phyloP scores from a whole-genome alignment of 2,113 vertebrate genomes.

The Chitala chitala region DNA sequence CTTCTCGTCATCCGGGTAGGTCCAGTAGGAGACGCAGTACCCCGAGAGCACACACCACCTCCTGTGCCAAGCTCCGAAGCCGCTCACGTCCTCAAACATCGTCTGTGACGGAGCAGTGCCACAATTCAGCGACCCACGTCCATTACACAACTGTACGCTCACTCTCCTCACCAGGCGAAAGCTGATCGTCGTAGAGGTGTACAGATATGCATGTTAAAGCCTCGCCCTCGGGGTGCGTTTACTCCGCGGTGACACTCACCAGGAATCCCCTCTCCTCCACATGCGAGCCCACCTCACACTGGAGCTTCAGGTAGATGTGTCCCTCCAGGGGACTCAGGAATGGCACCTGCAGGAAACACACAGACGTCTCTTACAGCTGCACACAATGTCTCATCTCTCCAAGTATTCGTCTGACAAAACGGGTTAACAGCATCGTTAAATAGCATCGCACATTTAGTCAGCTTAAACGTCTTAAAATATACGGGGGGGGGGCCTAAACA shows the following conservation, averaged over 20 bases:
- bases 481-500: no score
- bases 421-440: no score
- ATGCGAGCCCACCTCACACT: conserved; percentile 82
- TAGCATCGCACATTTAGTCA: no score
- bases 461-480: no score
- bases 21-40: conserved; percentile 95
- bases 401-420: no score
- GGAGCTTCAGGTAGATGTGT: conserved; percentile 82
- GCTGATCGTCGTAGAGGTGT: no score
- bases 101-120: conserved; percentile 60
- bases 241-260: conserved; percentile 62
- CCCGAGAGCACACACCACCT: conserved; percentile 91
- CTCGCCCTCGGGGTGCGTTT: not conserved
- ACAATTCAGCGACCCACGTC: not conserved
- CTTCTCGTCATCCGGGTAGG: conserved; percentile 91
- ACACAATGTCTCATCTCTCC: no score
- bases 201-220: no score
- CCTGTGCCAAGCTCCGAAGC: conserved; percentile 93
- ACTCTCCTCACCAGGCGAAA: no score
- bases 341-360: conserved; percentile 67
- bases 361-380: no score
- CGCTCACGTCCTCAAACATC: conserved; percentile 97
- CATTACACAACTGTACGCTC: not conserved
- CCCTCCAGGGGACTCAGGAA: conserved; percentile 90
- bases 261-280: conserved; percentile 88